These are phyloP conservation scores for Pterostichus madidus DNA, from an alignment of 2,888 invertebrate species.

Conservation along the genomic window DNA sequence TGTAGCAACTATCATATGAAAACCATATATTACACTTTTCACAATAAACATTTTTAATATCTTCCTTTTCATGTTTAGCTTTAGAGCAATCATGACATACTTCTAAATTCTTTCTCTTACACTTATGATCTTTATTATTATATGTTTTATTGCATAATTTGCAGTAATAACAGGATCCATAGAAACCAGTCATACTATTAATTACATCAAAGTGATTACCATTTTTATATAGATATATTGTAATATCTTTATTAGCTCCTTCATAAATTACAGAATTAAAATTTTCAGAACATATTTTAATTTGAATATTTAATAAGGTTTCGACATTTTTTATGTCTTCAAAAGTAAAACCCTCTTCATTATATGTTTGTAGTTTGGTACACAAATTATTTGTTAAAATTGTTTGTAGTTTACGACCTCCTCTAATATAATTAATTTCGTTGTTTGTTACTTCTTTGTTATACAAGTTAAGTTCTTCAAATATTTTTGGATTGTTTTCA, in stretches of 20 bases:
- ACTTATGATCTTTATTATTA: neutral
- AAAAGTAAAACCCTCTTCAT: no score
- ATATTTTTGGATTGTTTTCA: neutral
- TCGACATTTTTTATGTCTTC: neutral
- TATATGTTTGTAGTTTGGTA: neutral
- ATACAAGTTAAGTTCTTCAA: neutral
- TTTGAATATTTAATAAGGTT: constrained; percentile 11
- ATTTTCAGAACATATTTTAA: constrained; percentile 12
- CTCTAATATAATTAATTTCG: neutral
- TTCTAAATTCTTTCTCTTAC: constrained; percentile 42
- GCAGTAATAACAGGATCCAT: constrained; percentile 14
- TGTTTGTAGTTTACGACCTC: constrained; percentile 1
- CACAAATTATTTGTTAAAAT: constrained; percentile 5
- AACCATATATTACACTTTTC: constrained; percentile 10
- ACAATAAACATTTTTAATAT: no score
- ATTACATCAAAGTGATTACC: no score
- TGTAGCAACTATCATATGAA: neutral
- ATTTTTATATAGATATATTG: no score
- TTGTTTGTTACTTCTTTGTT: neutral
- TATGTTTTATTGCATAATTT: constrained; percentile 14
- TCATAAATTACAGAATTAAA: constrained; percentile 9
- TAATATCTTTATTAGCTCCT: constrained; percentile 12
- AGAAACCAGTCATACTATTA: constrained; percentile 12
- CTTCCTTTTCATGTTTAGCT: constrained; percentile 22
- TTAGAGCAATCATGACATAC: constrained; percentile 57